A percentile compares a stretch with the other conserved stretches of the same genome.
Evolutionary conservation across 2,113 vertebrate genomes (phyloP).

Genomic region (Motacilla alba): DNA sequence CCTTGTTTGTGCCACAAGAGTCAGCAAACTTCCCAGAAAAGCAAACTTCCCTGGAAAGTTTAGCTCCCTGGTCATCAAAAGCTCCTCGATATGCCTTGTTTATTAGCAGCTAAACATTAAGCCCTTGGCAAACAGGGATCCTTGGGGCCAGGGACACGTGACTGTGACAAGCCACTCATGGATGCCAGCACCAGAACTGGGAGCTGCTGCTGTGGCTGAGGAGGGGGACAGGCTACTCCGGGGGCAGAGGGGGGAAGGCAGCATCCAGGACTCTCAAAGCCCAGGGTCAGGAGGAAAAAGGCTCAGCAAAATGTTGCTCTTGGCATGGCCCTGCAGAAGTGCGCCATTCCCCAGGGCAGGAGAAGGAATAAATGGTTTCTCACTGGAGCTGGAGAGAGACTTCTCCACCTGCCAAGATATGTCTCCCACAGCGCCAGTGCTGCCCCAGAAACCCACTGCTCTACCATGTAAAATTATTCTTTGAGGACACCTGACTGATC

Average conservation of each 20-base stretch:
- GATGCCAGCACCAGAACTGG: fast-evolving
- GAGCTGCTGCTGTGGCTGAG: background rate
- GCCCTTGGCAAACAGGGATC: constrained; percentile 26
- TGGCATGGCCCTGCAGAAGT: background rate
- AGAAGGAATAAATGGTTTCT: background rate
- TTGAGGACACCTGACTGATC: background rate
- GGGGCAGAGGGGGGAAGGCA: background rate
- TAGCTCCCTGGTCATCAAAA: background rate
- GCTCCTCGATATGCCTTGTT: background rate
- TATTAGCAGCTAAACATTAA: constrained; percentile 62
- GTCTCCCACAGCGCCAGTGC: fast-evolving
- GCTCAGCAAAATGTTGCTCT: background rate
- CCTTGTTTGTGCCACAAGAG: background rate
- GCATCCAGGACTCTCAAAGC: background rate
- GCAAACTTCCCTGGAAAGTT: background rate
- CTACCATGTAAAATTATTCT: background rate
- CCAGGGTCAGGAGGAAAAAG: background rate
- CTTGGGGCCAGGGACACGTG: background rate
- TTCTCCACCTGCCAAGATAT: background rate
- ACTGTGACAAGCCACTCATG: background rate
- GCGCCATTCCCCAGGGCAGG: background rate
- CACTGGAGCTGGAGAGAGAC: background rate
- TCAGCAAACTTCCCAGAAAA: background rate
- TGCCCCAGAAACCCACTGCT: constrained; percentile 32
- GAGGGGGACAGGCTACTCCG: background rate